These are phyloP conservation scores for Rhinolophus ferrumequinum DNA, from an alignment of 2,113 vertebrate genomes.

Conservation along the genomic window DNA sequence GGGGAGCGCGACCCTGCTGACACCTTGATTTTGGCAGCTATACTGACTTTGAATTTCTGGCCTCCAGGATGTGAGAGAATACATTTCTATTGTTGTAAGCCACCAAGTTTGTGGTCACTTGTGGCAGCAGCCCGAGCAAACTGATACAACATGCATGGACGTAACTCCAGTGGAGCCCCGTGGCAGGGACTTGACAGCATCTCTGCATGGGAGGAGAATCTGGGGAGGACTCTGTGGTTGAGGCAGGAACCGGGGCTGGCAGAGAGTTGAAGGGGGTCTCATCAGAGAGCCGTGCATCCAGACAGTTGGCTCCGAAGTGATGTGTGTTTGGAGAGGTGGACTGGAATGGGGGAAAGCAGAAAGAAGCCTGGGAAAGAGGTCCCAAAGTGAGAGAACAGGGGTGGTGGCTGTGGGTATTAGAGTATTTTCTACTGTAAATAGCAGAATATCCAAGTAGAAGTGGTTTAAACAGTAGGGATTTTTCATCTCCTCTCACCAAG, in stretches of 20 bases:
- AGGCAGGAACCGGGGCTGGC: background rate
- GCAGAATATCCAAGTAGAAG: background rate
- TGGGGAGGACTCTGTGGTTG: background rate
- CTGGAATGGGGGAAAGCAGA: background rate
- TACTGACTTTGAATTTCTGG: background rate
- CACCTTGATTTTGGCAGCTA: background rate
- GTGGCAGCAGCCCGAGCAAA: background rate
- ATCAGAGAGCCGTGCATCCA: background rate
- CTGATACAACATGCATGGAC: accelerated
- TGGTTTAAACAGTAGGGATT: background rate
- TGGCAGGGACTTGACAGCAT: accelerated
- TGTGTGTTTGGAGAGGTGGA: background rate
- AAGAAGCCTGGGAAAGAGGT: background rate
- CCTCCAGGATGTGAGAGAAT: background rate
- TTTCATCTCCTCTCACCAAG: background rate
- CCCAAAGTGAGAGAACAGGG: background rate
- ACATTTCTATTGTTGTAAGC: background rate
- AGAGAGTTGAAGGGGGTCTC: background rate
- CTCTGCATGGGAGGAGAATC: background rate
- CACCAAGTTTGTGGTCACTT: background rate
- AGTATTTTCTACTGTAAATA: background rate
- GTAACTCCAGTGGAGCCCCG: background rate
- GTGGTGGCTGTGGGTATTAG: no score
- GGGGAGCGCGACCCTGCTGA: no score
- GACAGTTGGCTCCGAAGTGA: background rate